Evolutionary conservation across 92 coral and sea anemone genomes (phyloP), one percentile per base, ranked within the genome.

Genomic region (Muricea muricata): DNA sequence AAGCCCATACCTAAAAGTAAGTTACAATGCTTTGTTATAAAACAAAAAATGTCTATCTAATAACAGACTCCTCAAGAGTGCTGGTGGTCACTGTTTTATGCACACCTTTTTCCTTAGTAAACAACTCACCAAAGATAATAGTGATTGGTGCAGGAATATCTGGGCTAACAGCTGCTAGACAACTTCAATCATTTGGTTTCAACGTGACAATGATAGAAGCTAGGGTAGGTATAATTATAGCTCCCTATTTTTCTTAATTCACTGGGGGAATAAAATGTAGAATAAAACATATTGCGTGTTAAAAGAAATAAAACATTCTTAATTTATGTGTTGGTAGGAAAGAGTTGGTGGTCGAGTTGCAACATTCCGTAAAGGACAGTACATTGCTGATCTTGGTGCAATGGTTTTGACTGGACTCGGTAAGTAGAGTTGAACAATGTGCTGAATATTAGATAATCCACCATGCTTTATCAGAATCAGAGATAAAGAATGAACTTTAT

Each of bases 341-440:
- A 89, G 97, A 34, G 99, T 96, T 73, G 99, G 99, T 70, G 99
- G 99, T 45, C 90, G 99, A 45, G 99, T 96, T 4, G 99, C 97
- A 32, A 96, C 99, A 57, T 96, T 96, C 58, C 99, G 99, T 46
- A 94, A 96, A 78, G 99, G 99, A 57, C 99, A 96, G 79, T 96
- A 92, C 83, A 96, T 96, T 34, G 99, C 99, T 34, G 99, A 96
- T 80, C 90, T 96, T 41, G 99, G 99, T 12, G 99, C 99, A 14
- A 96, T 96, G 99, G 99, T 96, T 11, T 92, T 96, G 23, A 96
- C 99, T 50, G 99, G 99, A 24, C 83, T 96, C 74, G 99, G 99
- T 96, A 50, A 85, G 90, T 11, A 41, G 25, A 14, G n/a, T n/a
- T n/a, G n/a, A n/a, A n/a, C n/a, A n/a, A n/a, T n/a, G n/a, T n/a